These are phyloP conservation scores for Cataglyphis livida DNA, from an alignment of 2,888 invertebrate genomes.

Conservation along the genomic window DNA sequence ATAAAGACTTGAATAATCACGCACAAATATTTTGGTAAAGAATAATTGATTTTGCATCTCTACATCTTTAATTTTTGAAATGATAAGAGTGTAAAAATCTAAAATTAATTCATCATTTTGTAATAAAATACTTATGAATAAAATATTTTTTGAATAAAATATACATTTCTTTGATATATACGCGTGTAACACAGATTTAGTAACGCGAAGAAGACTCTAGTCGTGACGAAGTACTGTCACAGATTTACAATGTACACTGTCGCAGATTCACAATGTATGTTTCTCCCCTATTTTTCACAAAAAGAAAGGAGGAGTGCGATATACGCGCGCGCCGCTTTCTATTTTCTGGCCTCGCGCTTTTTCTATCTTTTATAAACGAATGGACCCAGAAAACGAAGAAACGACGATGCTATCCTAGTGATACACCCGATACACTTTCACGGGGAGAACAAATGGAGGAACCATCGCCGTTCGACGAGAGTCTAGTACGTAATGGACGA, in stretches of 20 bases:
- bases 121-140: background rate
- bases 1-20: too few relatives aligned
- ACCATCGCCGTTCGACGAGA: conserved; percentile 67
- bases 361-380: conserved; percentile 30
- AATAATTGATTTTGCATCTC: background rate
- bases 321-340: background rate
- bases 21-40: background rate
- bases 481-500: conserved; percentile 74
- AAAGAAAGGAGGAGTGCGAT: conserved; percentile 18
- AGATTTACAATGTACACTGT: conserved; percentile 34
- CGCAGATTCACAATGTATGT: conserved; percentile 30
- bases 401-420: conserved; percentile 36
- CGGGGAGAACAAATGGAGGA: conserved; percentile 63
- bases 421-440: conserved; percentile 62
- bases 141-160: background rate
- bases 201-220: conserved; percentile 7
- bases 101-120: background rate
- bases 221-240: conserved; percentile 49
- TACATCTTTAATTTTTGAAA: background rate
- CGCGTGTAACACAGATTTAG: background rate
- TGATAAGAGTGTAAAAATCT: background rate
- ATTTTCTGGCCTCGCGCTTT: background rate
- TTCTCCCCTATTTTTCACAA: conserved; percentile 1
- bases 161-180: conserved; percentile 6
- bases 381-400: conserved; percentile 56